Evolutionary conservation across 2,888 invertebrate species (phyloP).

Genomic region (Omphaloscelis lunosa): DNA sequence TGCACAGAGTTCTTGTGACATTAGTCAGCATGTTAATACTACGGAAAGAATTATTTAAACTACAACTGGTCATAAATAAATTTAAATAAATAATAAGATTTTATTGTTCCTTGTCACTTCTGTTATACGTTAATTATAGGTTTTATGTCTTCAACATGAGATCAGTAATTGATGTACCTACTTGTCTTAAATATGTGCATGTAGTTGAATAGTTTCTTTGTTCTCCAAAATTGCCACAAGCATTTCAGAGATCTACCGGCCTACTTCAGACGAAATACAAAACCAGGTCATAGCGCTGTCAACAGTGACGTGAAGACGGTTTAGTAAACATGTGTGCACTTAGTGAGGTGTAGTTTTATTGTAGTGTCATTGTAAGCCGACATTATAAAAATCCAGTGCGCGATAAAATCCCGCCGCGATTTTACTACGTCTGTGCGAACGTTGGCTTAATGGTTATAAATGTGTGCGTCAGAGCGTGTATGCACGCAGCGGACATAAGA

Average conservation of each 20-base stretch:
- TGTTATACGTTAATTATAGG: conserved; percentile 26
- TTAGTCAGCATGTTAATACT: conserved; percentile 18
- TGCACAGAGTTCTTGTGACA: not conserved
- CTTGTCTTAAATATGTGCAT: not conserved
- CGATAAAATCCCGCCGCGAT: too few species aligned
- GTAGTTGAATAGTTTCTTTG: not conserved
- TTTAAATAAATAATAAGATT: conserved; percentile 27
- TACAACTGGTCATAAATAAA: conserved; percentile 39
- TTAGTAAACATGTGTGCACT: too few species aligned
- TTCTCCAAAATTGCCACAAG: not conserved
- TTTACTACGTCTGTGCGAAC: too few species aligned
- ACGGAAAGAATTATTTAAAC: conserved; percentile 12
- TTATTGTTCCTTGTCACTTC: conserved; percentile 30
- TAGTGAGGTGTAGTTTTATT: too few species aligned
- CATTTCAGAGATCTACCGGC: not conserved
- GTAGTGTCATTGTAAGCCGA: too few species aligned
- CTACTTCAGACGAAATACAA: too few species aligned
- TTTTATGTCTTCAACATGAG: conserved; percentile 29
- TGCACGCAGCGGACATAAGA: too few species aligned
- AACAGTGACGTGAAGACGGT: too few species aligned
- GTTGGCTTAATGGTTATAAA: too few species aligned
- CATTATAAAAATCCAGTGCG: too few species aligned
- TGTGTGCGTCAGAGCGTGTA: too few species aligned
- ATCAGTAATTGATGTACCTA: not conserved
- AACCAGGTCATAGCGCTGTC: too few species aligned